Evolutionary conservation across 35 echinoderm and acorn worm species (phyloP).

Genomic region (Heliocidaris tuberculata): DNA sequence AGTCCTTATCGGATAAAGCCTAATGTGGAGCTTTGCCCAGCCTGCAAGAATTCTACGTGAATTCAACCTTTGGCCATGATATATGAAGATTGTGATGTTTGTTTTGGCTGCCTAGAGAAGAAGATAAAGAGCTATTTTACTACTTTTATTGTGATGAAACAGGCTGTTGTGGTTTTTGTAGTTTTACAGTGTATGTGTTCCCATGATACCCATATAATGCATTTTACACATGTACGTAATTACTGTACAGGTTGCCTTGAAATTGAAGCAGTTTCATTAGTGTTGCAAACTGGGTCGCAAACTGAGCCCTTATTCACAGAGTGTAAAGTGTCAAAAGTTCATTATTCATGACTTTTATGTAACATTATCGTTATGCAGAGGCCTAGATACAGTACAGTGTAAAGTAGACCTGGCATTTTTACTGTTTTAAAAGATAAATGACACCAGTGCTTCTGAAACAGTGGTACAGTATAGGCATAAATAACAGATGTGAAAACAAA

Average conservation of each 20-base stretch:
- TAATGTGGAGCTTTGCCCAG: neutral
- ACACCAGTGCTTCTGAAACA: too few relatives aligned
- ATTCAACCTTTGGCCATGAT: constrained; percentile 1
- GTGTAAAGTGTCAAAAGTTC: too few relatives aligned
- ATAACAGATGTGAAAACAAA: too few relatives aligned
- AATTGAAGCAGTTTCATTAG: neutral
- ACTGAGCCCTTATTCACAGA: too few relatives aligned
- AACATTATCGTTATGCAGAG: too few relatives aligned
- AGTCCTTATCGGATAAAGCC: neutral
- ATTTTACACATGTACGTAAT: neutral
- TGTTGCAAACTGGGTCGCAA: neutral
- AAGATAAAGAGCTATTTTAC: neutral
- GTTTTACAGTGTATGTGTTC: neutral
- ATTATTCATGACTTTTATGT: too few relatives aligned
- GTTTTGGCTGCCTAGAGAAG: neutral
- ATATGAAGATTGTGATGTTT: neutral
- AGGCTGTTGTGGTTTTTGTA: neutral
- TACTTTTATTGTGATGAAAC: neutral
- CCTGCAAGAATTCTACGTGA: neutral
- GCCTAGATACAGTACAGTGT: too few relatives aligned
- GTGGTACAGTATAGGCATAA: too few relatives aligned
- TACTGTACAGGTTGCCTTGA: neutral
- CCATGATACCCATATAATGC: neutral
- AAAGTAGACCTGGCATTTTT: too few relatives aligned
- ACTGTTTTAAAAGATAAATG: too few relatives aligned